A percentile compares a stretch with the other conserved stretches of the same genome.
phyloP scores from a whole-genome alignment of 92 coral and sea anemone genomes.

The Porites divaricata region DNA sequence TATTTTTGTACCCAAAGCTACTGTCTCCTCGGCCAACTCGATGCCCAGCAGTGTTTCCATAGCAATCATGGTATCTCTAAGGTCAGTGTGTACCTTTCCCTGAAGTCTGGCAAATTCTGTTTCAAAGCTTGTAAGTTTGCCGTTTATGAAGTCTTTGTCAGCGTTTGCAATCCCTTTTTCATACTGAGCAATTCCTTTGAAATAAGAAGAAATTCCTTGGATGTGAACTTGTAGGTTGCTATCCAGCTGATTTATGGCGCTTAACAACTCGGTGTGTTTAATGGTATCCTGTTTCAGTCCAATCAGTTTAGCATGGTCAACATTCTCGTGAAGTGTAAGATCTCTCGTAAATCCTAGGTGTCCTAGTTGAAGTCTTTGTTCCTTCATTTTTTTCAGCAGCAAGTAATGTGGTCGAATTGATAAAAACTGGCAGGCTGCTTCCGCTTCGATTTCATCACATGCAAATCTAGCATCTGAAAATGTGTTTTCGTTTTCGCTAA shows the following conservation, averaged over 20 bases:
- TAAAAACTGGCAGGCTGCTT: constrained; percentile 26
- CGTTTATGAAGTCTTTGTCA: constrained; percentile 46
- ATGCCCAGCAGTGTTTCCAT: constrained; percentile 8
- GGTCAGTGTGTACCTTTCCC: constrained; percentile 29
- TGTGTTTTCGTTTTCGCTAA: constrained; percentile 6
- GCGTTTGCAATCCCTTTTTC: constrained; percentile 69
- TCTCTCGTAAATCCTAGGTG: constrained; percentile 31
- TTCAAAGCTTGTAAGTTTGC: constrained; percentile 31
- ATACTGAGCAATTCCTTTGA: constrained; percentile 47
- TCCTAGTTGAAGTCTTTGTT: constrained; percentile 37
- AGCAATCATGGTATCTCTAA: constrained; percentile 3
- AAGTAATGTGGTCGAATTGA: constrained; percentile 31
- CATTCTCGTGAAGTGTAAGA: constrained; percentile 50
- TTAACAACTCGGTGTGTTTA: constrained; percentile 46
- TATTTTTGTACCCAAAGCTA: constrained; percentile 24
- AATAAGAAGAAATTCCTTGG: constrained; percentile 57
- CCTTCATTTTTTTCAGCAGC: constrained; percentile 44
- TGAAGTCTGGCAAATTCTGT: not conserved
- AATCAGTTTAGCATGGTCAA: constrained; percentile 54
- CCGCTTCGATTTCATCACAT: constrained; percentile 41
- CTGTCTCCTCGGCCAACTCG: constrained; percentile 31
- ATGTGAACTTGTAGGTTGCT: constrained; percentile 34
- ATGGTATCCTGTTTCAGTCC: constrained; percentile 47
- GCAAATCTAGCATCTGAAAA: constrained; percentile 17
- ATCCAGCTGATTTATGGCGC: constrained; percentile 46